Base-by-base conservation (phyloP, 2,888 invertebrate species). In the Platycheirus albimanus region DNA sequence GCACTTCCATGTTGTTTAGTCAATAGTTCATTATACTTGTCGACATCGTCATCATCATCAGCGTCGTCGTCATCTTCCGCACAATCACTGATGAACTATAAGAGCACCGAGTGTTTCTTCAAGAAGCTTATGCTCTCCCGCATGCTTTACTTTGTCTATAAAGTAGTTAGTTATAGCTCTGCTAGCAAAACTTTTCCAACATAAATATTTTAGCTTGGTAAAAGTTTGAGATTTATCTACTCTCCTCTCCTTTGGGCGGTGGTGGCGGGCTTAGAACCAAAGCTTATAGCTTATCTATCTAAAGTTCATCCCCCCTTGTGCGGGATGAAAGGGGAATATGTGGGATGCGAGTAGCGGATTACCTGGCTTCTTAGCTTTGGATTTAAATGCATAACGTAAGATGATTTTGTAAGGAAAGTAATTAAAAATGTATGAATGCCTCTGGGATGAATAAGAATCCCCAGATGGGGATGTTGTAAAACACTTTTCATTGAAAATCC, bases 321-420 rank as follows among this genome's bases (percentile, higher is more conserved):
- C 13, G 13, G 13, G 13, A 41, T 3, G 54, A 45, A 20, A 8
- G 11, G 36, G 43, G 54, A 54, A 54, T 67, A n/a, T n/a, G n/a
- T n/a, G n/a, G n/a, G n/a, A n/a, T n/a, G n/a, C n/a, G n/a, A n/a
- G n/a, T n/a, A 33, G 38, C 30, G 45, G 56, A 69, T 69, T 56
- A 64, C 67, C 33, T 72, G 7, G 19, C 15, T 81, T 47, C 54
- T 71, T 58, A 66, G 54, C 61, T 63, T 81, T 77, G 56, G 54
- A 61, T 67, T 77, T 67, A 77, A 77, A 77, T 81, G 77, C 77
- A 81, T 67, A 70, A 77, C 47, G 54, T 61, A 28, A 77, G 49
- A 67, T 77, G n/a, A n/a, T 43, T 45, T 66, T 63, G 33, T 43
- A 51, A 52, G n/a, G 61, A 71, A 58, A 71, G 67, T 77, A 77